Percentiles rank a stretch among this genome's conserved stretches.
Conservation (phyloP, 2,888 invertebrate genomes). For the Caenorhabditis auriculariae region DNA sequence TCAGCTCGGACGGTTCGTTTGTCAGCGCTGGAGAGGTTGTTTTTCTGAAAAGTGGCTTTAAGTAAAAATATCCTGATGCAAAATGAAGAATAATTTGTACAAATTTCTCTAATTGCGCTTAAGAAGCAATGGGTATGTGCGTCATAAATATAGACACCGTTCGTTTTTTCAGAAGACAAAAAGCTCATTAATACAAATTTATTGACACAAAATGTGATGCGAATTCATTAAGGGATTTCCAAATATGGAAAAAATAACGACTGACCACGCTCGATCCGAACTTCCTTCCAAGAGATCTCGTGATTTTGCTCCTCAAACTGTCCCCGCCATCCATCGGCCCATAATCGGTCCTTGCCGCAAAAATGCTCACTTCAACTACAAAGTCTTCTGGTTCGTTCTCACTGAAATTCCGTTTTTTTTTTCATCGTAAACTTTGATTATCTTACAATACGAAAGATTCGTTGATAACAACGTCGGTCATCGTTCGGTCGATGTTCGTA, state of each 20-base stretch:
- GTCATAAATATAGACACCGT: no score
- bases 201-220: no score
- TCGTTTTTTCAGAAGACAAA: no score
- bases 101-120: no score
- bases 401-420: constrained; percentile 12
- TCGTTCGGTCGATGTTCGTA: constrained; percentile 35
- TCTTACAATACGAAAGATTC: constrained; percentile 46
- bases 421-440: neutral
- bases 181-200: no score
- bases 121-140: no score
- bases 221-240: neutral
- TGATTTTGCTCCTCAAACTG: constrained; percentile 39
- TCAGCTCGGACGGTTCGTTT: no score
- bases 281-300: constrained; percentile 41
- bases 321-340: constrained; percentile 27
- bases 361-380: constrained; percentile 36
- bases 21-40: constrained; percentile 1
- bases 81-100: no score
- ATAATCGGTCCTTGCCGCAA: constrained; percentile 39
- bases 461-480: constrained; percentile 43
- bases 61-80: no score
- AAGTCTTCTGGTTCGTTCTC: constrained; percentile 45
- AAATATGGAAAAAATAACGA: neutral
- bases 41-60: constrained; percentile 10
- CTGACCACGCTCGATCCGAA: constrained; percentile 35